A percentile compares a stretch with the other conserved stretches of the same genome.
Evolutionary conservation across 2,888 invertebrate species (phyloP).

Genomic region (Zygogramma bicolorata): DNA sequence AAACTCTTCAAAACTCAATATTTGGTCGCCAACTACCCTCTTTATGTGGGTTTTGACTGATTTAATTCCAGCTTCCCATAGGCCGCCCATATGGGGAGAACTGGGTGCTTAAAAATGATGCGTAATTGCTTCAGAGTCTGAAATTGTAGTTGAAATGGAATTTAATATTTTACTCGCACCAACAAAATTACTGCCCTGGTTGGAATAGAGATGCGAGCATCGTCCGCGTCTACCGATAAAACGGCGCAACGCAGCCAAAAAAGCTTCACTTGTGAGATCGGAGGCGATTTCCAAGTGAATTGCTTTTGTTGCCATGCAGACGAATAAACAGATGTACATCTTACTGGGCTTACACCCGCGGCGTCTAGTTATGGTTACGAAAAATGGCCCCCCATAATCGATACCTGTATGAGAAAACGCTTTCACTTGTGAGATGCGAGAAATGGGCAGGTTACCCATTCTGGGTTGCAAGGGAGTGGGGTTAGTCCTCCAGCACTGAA

Average conservation of each 20-base stretch:
- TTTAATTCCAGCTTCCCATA: constrained; percentile 22
- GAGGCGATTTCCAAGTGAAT: constrained; percentile 49
- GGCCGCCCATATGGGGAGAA: constrained; percentile 22
- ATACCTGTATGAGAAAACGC: constrained; percentile 39
- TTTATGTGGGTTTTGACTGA: constrained; percentile 27
- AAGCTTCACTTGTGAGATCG: constrained; percentile 45
- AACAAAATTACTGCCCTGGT: neutral
- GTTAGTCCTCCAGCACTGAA: neutral
- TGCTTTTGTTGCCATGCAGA: constrained; percentile 49
- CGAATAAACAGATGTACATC: constrained; percentile 37
- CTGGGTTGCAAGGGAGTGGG: neutral
- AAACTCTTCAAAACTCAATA: constrained; percentile 22
- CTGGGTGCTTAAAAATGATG: constrained; percentile 1
- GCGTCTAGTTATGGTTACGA: constrained; percentile 27
- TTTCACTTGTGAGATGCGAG: constrained; percentile 22
- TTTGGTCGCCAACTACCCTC: constrained; percentile 11
- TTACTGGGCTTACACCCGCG: constrained; percentile 29
- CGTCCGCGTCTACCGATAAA: constrained; percentile 1
- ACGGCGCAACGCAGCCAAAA: constrained; percentile 25
- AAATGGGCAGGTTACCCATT: neutral
- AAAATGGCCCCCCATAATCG: constrained; percentile 42
- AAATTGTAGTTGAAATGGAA: neutral
- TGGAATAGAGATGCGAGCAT: neutral
- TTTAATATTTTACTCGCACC: neutral
- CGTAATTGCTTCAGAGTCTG: neutral